Base-by-base conservation (phyloP, 2,797 vertebrate genomes). In the Mus caroli region DNA sequence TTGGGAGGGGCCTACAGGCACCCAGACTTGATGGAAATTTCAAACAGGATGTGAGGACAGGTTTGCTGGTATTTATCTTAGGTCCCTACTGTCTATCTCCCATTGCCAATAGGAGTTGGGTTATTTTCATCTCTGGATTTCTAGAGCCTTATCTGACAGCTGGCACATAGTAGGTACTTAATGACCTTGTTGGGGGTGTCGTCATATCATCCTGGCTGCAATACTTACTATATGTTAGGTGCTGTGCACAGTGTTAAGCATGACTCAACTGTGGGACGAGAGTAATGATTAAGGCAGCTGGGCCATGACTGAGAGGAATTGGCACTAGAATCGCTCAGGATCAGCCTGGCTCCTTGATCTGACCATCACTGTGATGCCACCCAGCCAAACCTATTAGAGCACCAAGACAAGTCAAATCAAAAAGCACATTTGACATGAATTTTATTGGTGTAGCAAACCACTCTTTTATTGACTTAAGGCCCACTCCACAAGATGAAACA, bases 101-200 rank as follows among this genome's bases (percentile, higher is more conserved):
- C n/a, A 5, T 15, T 28, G 31, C 7, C 34, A 17, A 52, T 15
- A 54, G 52, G 71, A 56, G 7, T 3, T 46, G 14, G 17, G 11
- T 54, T 54, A 60, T 52, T 75, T 95, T 76, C 83, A 92, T 52
- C n/a, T 73, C 92, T 88, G 28, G 50, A 50, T 58, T 52, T 88
- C 31, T 40, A 80, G n/a, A 12, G 17, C 71, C 40, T 80, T 85
- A n/a, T 34, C 26, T 17, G 28, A 6, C 7, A 40, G 43, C 75
- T 71, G 58, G 71, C 60, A 88, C n/a, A 34, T 0, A 60, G 78
- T 40, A 64, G 89, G 43, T 26, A 46, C 43, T 78, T 89, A 26
- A 40, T 6, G 58, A 73, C 11, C 40, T 37, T 43, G 43, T 43
- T 62, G 62, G 50, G 40, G 34, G n/a, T 8, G 50, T 50, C 50